A percentile compares a stretch with the other conserved stretches of the same genome.
Evolutionary conservation across 2,113 vertebrate species (phyloP).

Genomic region (Pelmatolapia mariae): DNA sequence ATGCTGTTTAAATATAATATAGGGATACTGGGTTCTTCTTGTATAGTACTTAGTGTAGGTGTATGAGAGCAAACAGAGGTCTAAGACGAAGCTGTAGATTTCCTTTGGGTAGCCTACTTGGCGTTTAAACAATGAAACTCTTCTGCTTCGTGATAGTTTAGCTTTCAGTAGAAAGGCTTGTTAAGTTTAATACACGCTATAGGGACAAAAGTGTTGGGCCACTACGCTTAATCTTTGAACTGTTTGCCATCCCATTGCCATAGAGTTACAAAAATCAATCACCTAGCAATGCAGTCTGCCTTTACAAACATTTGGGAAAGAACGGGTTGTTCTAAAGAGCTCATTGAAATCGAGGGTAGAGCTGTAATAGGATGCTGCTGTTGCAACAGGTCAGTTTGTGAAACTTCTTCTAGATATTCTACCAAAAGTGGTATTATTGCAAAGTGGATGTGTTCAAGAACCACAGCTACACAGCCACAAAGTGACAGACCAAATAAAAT

Average conservation of each 20-base stretch:
- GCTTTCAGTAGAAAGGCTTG: background rate
- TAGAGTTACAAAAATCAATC: background rate
- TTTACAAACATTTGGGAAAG: background rate
- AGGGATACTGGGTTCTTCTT: background rate
- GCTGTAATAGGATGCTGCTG: background rate
- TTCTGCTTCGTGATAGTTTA: background rate
- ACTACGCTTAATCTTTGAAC: background rate
- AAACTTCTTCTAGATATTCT: background rate
- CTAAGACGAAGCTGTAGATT: background rate
- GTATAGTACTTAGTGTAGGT: background rate
- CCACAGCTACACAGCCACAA: background rate
- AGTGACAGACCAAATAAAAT: background rate
- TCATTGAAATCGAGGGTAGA: background rate
- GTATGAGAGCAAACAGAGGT: background rate
- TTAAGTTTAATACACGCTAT: background rate
- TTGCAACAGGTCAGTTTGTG: background rate
- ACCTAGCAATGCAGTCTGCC: background rate
- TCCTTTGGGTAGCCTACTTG: background rate
- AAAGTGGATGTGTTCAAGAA: background rate
- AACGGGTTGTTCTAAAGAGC: background rate
- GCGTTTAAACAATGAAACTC: background rate
- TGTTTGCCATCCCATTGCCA: background rate
- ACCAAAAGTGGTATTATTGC: background rate
- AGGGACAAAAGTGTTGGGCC: background rate
- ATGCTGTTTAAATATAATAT: background rate